Base-by-base conservation (phyloP, 2,888 invertebrate species). In the Halictus ligatus region DNA sequence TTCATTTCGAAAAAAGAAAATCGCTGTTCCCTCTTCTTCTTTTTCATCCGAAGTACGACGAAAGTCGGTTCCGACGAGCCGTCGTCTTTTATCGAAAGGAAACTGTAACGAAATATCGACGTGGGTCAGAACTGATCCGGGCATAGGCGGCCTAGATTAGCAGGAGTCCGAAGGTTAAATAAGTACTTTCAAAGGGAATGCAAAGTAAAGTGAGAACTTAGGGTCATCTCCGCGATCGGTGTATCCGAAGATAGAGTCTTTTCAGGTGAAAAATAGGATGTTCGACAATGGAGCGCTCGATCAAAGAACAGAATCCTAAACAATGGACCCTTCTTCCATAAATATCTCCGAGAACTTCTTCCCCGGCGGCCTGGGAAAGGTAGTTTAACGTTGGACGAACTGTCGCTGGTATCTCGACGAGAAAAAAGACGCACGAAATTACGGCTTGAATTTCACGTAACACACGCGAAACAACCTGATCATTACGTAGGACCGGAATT, bases 401-500 rank as follows among this genome's bases (percentile, higher is more conserved):
- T 35, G 29, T 15, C 64, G 64, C 15, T 29, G 15, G 15, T 15
- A 2, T 67, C 25, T 67, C 18, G 18, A 18, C 29, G 29, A 15
- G 64, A 8, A 21, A 10, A 21, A 5, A 69, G 40, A 69, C 21
- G 4, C n/a, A 21, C 25, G 25, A 60, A 35, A 67, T 69, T 43
- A 21, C 69, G 40, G 12, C 35, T 69, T 21, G 40, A 12, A 40
- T 40, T 69, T 69, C 40, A 21, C 40, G 69, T 69, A 43, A 21
- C 18, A 69, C 40, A 21, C 35, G 69, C 40, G 40, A 13, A 69
- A 21, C 40, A 40, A 71, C 46, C 35, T 43, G 13, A 69, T 75
- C 69, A 71, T 80, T 18, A 43, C 21, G 13, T 21, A 13, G 18
- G 43, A 21, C 48, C 46, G 54, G 46, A 43, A 80, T 80, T 75